phyloP scores from a whole-genome alignment of 1,140 invertebrate species.

The Drosophila chauvacae region DNA sequence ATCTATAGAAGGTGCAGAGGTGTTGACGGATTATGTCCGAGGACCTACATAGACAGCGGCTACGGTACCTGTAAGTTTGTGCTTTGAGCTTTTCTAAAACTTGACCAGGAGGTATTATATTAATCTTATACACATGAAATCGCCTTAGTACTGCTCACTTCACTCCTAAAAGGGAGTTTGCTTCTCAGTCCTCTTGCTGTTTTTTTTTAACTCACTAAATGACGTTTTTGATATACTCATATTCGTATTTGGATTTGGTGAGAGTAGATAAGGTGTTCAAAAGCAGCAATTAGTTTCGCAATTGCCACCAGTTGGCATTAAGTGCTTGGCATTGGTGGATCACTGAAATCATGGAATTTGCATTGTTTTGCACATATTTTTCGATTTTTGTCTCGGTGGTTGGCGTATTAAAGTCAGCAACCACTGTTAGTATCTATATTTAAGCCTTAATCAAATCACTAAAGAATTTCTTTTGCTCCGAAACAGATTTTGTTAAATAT shows the following conservation, averaged over 20 bases:
- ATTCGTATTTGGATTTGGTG: background rate
- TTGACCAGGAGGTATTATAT: background rate
- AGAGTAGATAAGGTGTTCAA: background rate
- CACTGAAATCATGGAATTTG: background rate
- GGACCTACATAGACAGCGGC: background rate
- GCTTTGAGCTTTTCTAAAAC: no score
- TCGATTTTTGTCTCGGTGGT: no score
- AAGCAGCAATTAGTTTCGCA: background rate
- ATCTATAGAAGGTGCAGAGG: background rate
- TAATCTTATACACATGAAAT: background rate
- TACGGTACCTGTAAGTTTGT: background rate
- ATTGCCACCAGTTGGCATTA: background rate
- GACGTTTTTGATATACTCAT: no score
- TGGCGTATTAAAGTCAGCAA: no score
- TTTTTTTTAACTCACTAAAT: no score
- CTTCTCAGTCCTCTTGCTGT: no score
- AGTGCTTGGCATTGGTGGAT: background rate
- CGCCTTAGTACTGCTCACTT: no score
- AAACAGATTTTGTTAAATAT: background rate
- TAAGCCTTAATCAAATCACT: background rate
- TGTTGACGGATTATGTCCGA: no score
- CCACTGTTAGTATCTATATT: background rate
- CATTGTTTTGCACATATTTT: no score
- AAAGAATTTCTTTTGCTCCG: background rate
- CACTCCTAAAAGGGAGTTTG: background rate